Conservation (phyloP, 2,888 invertebrate species). For the Eupithecia pulchellata region DNA sequence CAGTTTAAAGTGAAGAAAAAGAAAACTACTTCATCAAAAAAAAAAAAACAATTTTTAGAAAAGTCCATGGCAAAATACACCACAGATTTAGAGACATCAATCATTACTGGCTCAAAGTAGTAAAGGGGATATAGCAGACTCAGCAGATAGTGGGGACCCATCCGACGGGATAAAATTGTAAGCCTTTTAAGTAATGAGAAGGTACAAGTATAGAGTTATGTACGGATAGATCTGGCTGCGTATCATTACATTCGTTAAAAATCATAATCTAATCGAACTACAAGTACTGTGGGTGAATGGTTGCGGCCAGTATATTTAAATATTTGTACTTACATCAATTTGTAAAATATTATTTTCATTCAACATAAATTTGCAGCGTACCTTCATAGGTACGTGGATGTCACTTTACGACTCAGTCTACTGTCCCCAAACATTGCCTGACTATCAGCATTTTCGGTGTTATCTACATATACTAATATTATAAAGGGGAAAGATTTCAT, state of each 20-base stretch:
- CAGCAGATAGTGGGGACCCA: conserved; percentile 49
- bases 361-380: too few relatives aligned
- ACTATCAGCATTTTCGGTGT: too few relatives aligned
- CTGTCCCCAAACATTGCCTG: too few relatives aligned
- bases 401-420: too few relatives aligned
- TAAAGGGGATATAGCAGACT: conserved; percentile 52
- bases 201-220: conserved; percentile 60
- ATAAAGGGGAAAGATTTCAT: too few relatives aligned
- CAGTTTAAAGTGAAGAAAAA: not conserved
- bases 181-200: conserved; percentile 84
- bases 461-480: too few relatives aligned
- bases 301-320: too few relatives aligned
- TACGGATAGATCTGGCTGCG: conserved; percentile 46
- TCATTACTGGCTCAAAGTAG: conserved; percentile 68
- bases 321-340: too few relatives aligned
- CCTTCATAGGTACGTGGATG: too few relatives aligned
- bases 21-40: not conserved
- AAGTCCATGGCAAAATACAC: conserved; percentile 55
- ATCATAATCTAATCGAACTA: not conserved
- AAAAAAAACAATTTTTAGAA: not conserved
- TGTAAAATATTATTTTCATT: too few relatives aligned
- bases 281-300: too few relatives aligned
- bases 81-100: conserved; percentile 67
- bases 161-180: conserved; percentile 76
- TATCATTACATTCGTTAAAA: not conserved